Evolutionary conservation across 2,888 invertebrate genomes (phyloP).

Genomic region (Apamea monoglypha): DNA sequence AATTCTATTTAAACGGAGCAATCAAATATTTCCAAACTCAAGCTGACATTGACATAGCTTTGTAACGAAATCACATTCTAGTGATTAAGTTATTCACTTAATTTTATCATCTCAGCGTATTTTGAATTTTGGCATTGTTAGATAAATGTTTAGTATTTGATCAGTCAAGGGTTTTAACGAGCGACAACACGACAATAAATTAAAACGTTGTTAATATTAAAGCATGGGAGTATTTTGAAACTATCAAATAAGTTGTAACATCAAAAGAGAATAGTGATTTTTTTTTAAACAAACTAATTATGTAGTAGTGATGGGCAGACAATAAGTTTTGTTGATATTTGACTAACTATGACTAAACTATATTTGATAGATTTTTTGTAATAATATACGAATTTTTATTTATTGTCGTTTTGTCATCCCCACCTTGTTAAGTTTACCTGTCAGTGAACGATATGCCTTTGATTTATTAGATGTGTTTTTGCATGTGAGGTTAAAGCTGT

Average conservation of each 20-base stretch:
- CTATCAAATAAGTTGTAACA: background rate
- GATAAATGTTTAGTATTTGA: conserved; percentile 44
- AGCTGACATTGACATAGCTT: conserved; percentile 45
- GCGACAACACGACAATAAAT: background rate
- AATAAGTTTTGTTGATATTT: background rate
- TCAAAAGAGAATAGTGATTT: background rate
- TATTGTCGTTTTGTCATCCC: background rate
- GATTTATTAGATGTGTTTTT: background rate
- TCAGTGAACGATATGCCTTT: background rate
- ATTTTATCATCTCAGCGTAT: conserved; percentile 33
- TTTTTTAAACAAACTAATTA: background rate
- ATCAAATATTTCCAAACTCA: conserved; percentile 53
- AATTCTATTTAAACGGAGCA: conserved; percentile 54
- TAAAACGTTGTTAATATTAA: background rate
- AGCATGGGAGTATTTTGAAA: background rate
- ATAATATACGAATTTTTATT: background rate
- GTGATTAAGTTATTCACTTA: conserved; percentile 46
- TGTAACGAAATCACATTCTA: conserved; percentile 53
- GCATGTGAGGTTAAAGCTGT: background rate
- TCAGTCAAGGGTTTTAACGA: background rate
- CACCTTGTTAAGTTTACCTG: background rate
- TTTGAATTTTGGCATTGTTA: conserved; percentile 17
- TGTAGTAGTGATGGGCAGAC: no score
- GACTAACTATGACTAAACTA: background rate
- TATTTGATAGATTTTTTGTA: background rate